Base-by-base conservation (phyloP, 2,113 vertebrate genomes). In the Seriola rivoliana region DNA sequence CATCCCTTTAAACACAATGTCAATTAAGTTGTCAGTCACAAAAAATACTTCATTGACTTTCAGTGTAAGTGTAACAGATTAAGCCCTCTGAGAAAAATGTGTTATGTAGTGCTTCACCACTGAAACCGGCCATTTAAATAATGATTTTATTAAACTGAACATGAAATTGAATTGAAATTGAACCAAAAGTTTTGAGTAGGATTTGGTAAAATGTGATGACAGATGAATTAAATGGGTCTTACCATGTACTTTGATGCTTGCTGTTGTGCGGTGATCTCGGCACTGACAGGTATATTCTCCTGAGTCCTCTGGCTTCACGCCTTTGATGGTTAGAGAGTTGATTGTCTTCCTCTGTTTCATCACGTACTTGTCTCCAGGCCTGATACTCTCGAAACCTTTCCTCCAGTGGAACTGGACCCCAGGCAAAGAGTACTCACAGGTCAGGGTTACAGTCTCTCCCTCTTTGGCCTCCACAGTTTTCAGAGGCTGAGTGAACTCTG, bases 271-370 rank as follows among this genome's bases (percentile, higher is more conserved):
- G 88, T 99, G 96, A 59, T 96, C 94, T 11, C 96, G 94, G 71
- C 94, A 97, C 63, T 94, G 85, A 55, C 97, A 99, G 23, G 88
- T 93, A 65, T 98, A 99, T 59, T 97, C 95, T 34, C 97, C 98
- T 0, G 96, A 90, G 78, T 99, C 98, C 1, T 94, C 88, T 0
- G 94, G 91, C 80, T 94, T 96, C 65, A 98, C 63, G 5, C 4
- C 63, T 8, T 93, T 96, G 60, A 99, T 95, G 50, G 95, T 90
- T 1, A 99, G 92, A 80, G 97, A 96, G 0, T 94, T 94, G 13
- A 71, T 8, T 5, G 95, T 86, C 48, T 95, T 97, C 0, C 94
- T 95, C 85, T 96, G 92, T 85, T 91, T 94, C 90, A 97, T 96
- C 64, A 96, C 92, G 0, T 97, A 97, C 85, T 96, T 98, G 85